Evolutionary conservation across 2,888 invertebrate genomes (phyloP), one percentile per base, ranked within the genome.

Genomic region (Coelinius sp.): DNA sequence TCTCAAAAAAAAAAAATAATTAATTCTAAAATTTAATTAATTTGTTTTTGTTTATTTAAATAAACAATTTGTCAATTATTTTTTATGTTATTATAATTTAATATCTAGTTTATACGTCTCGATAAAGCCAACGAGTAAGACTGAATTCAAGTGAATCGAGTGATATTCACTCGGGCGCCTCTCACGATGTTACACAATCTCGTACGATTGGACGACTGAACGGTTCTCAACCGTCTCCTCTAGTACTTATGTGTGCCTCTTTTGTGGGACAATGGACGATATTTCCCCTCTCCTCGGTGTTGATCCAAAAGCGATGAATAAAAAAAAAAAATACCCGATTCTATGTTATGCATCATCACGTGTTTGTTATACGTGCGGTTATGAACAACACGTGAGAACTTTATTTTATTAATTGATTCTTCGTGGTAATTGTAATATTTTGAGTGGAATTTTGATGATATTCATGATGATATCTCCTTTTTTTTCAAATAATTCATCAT

Each of bases 321-420:
- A 31, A 20, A 38, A 1, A 14, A 63, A 63, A 63, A 41, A 63
- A 22, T 1, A 22, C 1, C n/a, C n/a, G n/a, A 41, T 38, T 41
- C 35, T 20, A 27, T 27, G 49, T 63, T 41, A 44, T 24, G 52
- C 71, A 66, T 73, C 77, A 80, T 84, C 84, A 84, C 83, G 84
- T 83, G 83, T 83, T 68, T 74, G 63, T 65, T 67, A 75, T 76
- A 77, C 78, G 78, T 75, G 68, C 79, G 77, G 76, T 82, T 79
- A 80, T 79, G 79, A 77, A 79, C 80, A 79, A 84, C 85, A 85
- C 85, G 85, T 85, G 85, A 85, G 82, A 59, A 65, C 10, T 63
- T 38, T 20, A 20, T 63, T 63, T 22, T 41, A 12, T 38, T 41
- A 8, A 24, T 20, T 49, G 1, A 17, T 38, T 63, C 31, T 24